A percentile compares a stretch with the other conserved stretches of the same genome.
These are phyloP conservation scores for Stenichneumon culpator DNA, from an alignment of 2,888 invertebrate genomes.

Conservation along the genomic window DNA sequence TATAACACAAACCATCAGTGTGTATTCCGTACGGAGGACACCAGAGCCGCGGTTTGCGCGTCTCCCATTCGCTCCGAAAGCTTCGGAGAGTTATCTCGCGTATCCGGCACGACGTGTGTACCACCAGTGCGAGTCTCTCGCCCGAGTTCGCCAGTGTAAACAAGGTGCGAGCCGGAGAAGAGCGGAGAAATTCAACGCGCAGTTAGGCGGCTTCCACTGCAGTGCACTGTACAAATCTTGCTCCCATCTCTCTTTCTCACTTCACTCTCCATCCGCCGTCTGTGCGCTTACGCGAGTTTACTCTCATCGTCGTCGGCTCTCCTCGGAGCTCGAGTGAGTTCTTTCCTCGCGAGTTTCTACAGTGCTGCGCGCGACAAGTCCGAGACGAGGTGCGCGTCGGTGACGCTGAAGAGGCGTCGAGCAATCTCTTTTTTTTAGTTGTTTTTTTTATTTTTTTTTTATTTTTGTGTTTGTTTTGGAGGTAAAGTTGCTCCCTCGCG, in stretches of 20 bases:
- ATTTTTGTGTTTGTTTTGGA: not conserved
- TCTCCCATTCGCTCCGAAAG: conserved; percentile 62
- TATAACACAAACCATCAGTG: conserved; percentile 53
- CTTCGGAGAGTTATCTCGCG: conserved; percentile 62
- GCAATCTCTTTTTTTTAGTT: not conserved
- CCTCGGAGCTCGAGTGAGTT: conserved; percentile 19
- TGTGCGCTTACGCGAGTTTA: not conserved
- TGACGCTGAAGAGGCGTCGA: not conserved
- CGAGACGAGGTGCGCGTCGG: not conserved
- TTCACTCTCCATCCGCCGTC: not conserved
- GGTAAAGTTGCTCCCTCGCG: not conserved
- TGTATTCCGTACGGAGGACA: conserved; percentile 18
- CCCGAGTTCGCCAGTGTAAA: conserved; percentile 57
- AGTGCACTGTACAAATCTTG: conserved; percentile 25
- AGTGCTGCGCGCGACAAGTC: not conserved
- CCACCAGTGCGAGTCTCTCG: conserved; percentile 18
- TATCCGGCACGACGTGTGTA: conserved; percentile 47
- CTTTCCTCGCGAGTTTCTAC: conserved; percentile 21
- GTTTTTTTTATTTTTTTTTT: not conserved
- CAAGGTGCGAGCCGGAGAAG: conserved; percentile 57
- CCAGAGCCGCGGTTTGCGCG: conserved; percentile 43
- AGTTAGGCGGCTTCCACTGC: conserved; percentile 13
- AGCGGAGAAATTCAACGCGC: conserved; percentile 51
- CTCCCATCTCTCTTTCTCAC: conserved; percentile 5
- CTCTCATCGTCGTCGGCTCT: conserved; percentile 4